A percentile compares a stretch with the other conserved stretches of the same genome.
phyloP scores from a whole-genome alignment of 2,888 invertebrate genomes.

The Troglohyphantes excavatus region DNA sequence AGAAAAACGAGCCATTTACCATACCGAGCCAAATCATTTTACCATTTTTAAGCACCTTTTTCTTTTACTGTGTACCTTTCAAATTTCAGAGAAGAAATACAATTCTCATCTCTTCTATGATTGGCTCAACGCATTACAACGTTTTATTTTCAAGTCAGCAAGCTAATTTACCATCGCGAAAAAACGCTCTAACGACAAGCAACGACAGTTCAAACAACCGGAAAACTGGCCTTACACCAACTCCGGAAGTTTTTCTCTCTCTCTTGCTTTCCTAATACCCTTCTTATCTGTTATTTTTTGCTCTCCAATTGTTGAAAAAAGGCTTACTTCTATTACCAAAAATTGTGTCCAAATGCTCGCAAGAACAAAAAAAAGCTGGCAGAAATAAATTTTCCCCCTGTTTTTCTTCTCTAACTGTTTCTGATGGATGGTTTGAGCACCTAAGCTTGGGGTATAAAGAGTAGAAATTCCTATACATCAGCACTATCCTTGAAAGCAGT shows the following conservation, averaged over 20 bases:
- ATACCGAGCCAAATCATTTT: too few relatives aligned
- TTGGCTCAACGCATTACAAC: not conserved
- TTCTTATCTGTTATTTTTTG: not conserved
- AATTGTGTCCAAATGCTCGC: not conserved
- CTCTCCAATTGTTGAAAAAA: not conserved
- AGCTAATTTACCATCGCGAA: not conserved
- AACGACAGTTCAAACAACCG: not conserved
- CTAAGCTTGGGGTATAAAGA: not conserved
- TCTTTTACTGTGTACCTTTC: too few relatives aligned
- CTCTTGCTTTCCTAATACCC: too few relatives aligned
- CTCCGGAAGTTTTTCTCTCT: not conserved
- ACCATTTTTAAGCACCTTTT: too few relatives aligned
- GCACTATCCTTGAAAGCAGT: not conserved
- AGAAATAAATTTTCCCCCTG: not conserved
- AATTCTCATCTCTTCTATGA: not conserved
- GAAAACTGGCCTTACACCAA: conserved; percentile 9
- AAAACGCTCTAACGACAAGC: not conserved
- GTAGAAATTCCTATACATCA: not conserved
- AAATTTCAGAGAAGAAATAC: too few relatives aligned
- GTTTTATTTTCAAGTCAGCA: not conserved
- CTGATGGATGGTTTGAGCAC: not conserved
- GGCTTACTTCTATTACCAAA: conserved; percentile 9
- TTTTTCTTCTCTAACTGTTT: not conserved
- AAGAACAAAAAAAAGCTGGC: not conserved
- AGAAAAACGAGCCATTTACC: too few relatives aligned